phyloP scores from a whole-genome alignment of 2,113 vertebrate genomes.

The Halcyon senegalensis region DNA sequence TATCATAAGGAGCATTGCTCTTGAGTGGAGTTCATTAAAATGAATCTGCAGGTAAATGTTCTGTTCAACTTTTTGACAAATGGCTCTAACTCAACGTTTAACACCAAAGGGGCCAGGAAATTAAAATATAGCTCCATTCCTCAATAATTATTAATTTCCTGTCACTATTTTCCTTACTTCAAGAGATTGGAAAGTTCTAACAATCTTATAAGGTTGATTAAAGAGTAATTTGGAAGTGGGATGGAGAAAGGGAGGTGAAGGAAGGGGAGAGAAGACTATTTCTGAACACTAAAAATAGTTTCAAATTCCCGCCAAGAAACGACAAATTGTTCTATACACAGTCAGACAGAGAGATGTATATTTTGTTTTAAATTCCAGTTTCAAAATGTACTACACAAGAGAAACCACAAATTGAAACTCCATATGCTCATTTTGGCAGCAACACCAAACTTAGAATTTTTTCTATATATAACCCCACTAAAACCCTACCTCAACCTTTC shows the following conservation, averaged over 20 bases:
- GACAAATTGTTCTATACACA: conserved; percentile 52
- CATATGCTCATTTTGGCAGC: conserved; percentile 33
- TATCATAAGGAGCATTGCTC: neutral
- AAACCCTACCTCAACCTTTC: conserved; percentile 20
- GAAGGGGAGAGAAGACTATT: conserved; percentile 16
- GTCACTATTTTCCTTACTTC: conserved; percentile 51
- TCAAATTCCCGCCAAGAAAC: conserved; percentile 54
- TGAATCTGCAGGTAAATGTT: conserved; percentile 8
- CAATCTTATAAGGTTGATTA: conserved; percentile 34
- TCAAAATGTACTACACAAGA: conserved; percentile 34
- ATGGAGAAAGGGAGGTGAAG: neutral
- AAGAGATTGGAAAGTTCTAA: conserved; percentile 25
- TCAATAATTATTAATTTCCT: conserved; percentile 67
- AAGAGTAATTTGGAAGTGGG: conserved; percentile 19
- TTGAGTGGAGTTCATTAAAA: neutral
- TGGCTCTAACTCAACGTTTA: neutral
- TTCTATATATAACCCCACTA: conserved; percentile 7
- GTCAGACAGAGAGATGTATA: conserved; percentile 42
- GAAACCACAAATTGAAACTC: conserved; percentile 71
- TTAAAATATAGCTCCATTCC: conserved; percentile 51
- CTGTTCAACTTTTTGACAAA: conserved; percentile 22
- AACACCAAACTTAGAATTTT: neutral
- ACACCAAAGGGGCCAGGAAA: conserved; percentile 30
- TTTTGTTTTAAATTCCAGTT: conserved; percentile 67
- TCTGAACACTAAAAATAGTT: conserved; percentile 59